phyloP scores from a whole-genome alignment of 2,888 invertebrate genomes.

The Meganola albula region DNA sequence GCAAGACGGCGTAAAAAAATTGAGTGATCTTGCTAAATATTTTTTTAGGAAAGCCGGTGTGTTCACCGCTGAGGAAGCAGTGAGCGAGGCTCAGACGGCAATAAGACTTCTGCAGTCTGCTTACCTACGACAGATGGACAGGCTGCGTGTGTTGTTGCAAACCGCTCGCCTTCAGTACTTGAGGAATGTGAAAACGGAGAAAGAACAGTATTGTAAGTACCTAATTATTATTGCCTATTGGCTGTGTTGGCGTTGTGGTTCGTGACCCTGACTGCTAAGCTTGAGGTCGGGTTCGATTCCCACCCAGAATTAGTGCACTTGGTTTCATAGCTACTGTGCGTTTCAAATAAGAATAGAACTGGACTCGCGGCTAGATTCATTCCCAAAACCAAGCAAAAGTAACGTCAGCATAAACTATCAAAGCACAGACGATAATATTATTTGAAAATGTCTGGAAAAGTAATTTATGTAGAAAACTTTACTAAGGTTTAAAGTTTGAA shows the following conservation, averaged over 20 bases:
- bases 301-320: too few relatives aligned
- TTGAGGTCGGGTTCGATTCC: background rate
- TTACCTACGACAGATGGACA: constrained; percentile 89
- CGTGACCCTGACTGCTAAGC: too few relatives aligned
- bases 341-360: too few relatives aligned
- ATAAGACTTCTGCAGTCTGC: constrained; percentile 86
- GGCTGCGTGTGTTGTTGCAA: constrained; percentile 83
- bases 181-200: constrained; percentile 84
- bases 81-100: constrained; percentile 85
- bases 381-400: too few relatives aligned
- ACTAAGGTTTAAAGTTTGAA: too few relatives aligned
- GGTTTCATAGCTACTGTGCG: too few relatives aligned
- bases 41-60: constrained; percentile 88
- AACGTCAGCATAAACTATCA: too few relatives aligned
- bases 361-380: too few relatives aligned
- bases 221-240: background rate
- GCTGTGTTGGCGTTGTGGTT: background rate
- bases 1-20: too few relatives aligned
- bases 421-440: too few relatives aligned
- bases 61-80: constrained; percentile 92
- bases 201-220: constrained; percentile 84
- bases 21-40: background rate
- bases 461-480: too few relatives aligned
- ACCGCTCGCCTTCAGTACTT: constrained; percentile 86
- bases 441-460: too few relatives aligned